phyloP scores from a whole-genome alignment of 2,797 vertebrate genomes.

The Dermochelys coriacea region DNA sequence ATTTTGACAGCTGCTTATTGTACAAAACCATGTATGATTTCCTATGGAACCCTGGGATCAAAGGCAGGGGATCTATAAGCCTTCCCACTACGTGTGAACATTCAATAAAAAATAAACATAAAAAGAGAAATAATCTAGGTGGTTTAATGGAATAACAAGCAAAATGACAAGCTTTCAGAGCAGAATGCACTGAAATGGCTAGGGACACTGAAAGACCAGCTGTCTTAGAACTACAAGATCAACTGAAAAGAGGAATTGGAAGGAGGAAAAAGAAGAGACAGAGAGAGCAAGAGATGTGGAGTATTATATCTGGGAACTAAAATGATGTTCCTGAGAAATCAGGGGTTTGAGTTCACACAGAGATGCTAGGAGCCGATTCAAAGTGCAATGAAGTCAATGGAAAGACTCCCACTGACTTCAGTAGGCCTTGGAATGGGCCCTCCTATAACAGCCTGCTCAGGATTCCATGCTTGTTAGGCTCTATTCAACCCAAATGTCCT shows the following conservation, averaged over 20 bases:
- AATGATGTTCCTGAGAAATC: not conserved
- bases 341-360: not conserved
- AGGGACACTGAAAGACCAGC: not conserved
- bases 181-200: not conserved
- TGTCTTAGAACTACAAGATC: not conserved
- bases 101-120: not conserved
- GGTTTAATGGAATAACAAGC: constrained; percentile 50
- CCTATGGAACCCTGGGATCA: constrained; percentile 3
- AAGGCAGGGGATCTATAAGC: constrained; percentile 1
- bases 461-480: not conserved
- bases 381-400: not conserved
- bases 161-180: constrained; percentile 16
- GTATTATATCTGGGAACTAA: not conserved
- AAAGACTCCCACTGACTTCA: not conserved
- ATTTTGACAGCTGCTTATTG: constrained; percentile 40
- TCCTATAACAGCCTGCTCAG: not conserved
- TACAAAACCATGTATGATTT: not conserved
- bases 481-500: not conserved
- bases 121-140: not conserved
- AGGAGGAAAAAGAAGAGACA: not conserved
- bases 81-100: constrained; percentile 27
- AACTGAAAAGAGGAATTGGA: not conserved
- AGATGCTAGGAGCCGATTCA: not conserved
- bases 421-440: not conserved
- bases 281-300: not conserved